These are phyloP conservation scores for Ceraclea dissimilis DNA, from an alignment of 2,888 invertebrate species.

Conservation along the genomic window DNA sequence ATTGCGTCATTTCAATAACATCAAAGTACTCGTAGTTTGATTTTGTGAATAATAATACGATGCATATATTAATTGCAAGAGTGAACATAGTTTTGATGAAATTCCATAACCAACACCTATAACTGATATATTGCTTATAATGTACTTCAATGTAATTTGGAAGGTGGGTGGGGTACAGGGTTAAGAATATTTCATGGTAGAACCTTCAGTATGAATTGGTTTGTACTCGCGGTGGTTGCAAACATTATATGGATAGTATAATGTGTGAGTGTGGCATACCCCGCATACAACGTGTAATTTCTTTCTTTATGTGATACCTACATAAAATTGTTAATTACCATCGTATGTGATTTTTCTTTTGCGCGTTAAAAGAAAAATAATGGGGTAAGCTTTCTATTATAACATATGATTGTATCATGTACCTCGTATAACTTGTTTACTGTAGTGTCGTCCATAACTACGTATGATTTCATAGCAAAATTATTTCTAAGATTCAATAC, in stretches of 20 bases:
- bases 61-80: conserved; percentile 17
- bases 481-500: no score
- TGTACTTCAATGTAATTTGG: no score
- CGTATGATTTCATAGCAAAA: no score
- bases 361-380: conserved; percentile 6
- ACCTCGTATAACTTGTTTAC: no score
- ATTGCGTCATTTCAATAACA: no score
- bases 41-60: no score
- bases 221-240: conserved; percentile 10
- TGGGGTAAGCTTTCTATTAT: conserved; percentile 4
- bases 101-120: no score
- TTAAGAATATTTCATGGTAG: neutral
- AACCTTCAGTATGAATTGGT: conserved; percentile 12
- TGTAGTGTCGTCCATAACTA: no score
- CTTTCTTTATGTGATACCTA: conserved; percentile 24
- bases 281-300: conserved; percentile 17
- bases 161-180: neutral
- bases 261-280: conserved; percentile 8
- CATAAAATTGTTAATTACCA: conserved; percentile 23
- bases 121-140: neutral
- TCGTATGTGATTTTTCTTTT: conserved; percentile 8
- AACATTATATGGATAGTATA: neutral
- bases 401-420: no score
- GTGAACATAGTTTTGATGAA: conserved; percentile 13
- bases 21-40: no score